These are phyloP conservation scores for Iselma pallidipennis DNA, from an alignment of 2,888 invertebrate genomes.

Conservation along the genomic window DNA sequence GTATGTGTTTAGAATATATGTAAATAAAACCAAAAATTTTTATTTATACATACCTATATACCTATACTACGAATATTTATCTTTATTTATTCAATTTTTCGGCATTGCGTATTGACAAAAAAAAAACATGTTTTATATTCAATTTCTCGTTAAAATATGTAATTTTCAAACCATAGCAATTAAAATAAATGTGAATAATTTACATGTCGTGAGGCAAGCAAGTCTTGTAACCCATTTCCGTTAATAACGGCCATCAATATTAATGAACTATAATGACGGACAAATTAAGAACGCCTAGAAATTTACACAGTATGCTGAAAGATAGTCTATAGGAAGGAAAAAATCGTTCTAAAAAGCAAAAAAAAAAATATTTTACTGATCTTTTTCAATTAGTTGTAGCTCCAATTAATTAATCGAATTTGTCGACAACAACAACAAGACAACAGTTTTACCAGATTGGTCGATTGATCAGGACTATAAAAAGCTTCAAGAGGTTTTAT, in stretches of 20 bases:
- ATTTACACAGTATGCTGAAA: not conserved
- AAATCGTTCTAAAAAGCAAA: too few relatives aligned
- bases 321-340: too few relatives aligned
- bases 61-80: constrained; percentile 8
- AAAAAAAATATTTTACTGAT: too few relatives aligned
- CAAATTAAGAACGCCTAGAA: constrained; percentile 11
- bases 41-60: constrained; percentile 9
- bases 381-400: constrained; percentile 10
- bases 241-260: constrained; percentile 28
- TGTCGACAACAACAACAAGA: constrained; percentile 41
- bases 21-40: constrained; percentile 15
- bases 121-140: constrained; percentile 4
- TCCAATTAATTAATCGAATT: constrained; percentile 6
- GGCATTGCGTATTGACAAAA: constrained; percentile 4
- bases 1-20: constrained; percentile 4
- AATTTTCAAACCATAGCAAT: constrained; percentile 24
- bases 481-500: too few relatives aligned
- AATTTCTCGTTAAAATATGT: constrained; percentile 6
- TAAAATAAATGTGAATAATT: constrained; percentile 27
- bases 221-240: constrained; percentile 27
- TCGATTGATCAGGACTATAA: too few relatives aligned
- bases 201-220: constrained; percentile 24
- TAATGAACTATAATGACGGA: constrained; percentile 27
- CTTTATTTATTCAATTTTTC: not conserved
- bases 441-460: too few relatives aligned